Conservation (phyloP, 2,797 vertebrate species). For the Macroramphosus scolopax region DNA sequence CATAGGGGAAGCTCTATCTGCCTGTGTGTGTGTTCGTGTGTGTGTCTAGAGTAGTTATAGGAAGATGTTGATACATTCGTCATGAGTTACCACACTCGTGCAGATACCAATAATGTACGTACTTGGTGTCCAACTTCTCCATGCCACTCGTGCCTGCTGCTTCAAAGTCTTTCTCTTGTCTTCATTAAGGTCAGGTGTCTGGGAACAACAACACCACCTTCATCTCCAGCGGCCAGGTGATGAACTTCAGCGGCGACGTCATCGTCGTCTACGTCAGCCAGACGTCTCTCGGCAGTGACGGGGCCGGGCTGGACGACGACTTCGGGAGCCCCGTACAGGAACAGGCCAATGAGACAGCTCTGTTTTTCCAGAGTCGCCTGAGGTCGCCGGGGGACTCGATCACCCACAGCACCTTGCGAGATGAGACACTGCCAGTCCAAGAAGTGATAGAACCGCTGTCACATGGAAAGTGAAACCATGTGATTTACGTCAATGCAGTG, state of each 20-base stretch:
- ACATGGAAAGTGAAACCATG: conserved; percentile 51
- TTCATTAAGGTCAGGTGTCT: conserved; percentile 86
- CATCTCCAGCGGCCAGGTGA: conserved; percentile 96
- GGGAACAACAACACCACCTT: conserved; percentile 97
- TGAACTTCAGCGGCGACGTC: conserved; percentile 98
- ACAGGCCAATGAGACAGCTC: conserved; percentile 80
- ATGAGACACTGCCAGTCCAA: conserved; percentile 72
- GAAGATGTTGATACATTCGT: too few species aligned
- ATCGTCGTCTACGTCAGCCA: conserved; percentile 95
- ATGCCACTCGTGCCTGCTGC: too few species aligned
- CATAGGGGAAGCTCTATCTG: too few species aligned
- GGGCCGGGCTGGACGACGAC: conserved; percentile 68
- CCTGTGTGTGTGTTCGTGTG: background rate
- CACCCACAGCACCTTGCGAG: conserved; percentile 44
- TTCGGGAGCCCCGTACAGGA: conserved; percentile 90
- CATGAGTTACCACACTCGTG: too few species aligned
- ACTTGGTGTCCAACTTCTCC: too few species aligned
- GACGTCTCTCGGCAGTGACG: conserved; percentile 80
- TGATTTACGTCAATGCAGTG: conserved; percentile 10
- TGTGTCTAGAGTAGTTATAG: too few species aligned
- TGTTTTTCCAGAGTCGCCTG: conserved; percentile 69
- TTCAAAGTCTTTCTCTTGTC: too few species aligned
- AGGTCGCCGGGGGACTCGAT: conserved; percentile 43
- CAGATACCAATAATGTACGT: too few species aligned
- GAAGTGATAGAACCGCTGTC: conserved; percentile 60